Percentiles rank a stretch among this genome's conserved stretches.
Evolutionary conservation across 2,888 invertebrate genomes (phyloP).

Genomic region (Tineola bisselliella): DNA sequence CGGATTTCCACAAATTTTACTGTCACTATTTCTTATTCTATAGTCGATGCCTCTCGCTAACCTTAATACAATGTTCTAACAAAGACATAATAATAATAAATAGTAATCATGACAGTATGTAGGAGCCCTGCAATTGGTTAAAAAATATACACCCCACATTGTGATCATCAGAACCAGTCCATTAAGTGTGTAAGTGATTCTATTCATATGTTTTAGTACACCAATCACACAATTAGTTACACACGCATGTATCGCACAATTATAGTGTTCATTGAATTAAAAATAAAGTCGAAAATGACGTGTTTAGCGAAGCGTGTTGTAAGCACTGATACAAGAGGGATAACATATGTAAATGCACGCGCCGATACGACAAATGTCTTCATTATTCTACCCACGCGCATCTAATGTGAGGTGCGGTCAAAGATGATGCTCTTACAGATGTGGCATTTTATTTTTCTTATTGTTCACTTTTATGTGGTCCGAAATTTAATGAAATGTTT

Average conservation of each 20-base stretch:
- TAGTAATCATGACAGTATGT: too few relatives aligned
- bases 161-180: conserved; percentile 2
- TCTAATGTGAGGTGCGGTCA: conserved; percentile 13
- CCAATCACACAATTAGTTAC: not conserved
- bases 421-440: not conserved
- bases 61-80: too few relatives aligned
- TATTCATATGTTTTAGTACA: conserved; percentile 17
- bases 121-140: too few relatives aligned
- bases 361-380: conserved; percentile 45
- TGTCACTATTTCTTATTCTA: too few relatives aligned
- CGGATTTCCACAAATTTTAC: too few relatives aligned
- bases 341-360: conserved; percentile 24
- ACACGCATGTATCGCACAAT: not conserved
- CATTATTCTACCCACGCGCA: conserved; percentile 49
- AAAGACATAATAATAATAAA: too few relatives aligned
- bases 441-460: not conserved
- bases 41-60: too few relatives aligned
- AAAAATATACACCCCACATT: not conserved
- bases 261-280: not conserved
- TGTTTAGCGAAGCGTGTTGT: too few relatives aligned
- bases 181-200: conserved; percentile 15
- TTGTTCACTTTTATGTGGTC: not conserved
- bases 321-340: conserved; percentile 13
- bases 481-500: too few relatives aligned
- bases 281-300: not conserved